Percentiles rank a stretch among this genome's conserved stretches.
phyloP scores from a whole-genome alignment of 2,888 invertebrate species.

The Metacarcinus magister region DNA sequence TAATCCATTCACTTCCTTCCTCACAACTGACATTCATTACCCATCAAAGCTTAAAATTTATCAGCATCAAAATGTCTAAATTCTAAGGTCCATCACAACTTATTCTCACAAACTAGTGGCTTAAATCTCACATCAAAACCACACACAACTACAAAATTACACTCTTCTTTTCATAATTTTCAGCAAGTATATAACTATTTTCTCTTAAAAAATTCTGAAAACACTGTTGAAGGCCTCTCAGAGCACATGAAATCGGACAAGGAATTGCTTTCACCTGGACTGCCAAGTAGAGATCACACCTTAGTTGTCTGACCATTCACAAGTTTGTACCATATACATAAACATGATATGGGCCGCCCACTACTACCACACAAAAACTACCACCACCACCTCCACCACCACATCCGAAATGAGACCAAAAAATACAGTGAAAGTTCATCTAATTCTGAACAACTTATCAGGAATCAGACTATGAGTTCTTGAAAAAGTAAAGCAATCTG shows the following conservation, averaged over 20 bases:
- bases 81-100: background rate
- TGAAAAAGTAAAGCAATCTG: background rate
- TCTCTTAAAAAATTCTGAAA: constrained; percentile 40
- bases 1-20: background rate
- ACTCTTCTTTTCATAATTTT: background rate
- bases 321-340: constrained; percentile 36
- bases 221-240: constrained; percentile 49
- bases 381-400: background rate
- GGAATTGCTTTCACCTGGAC: background rate
- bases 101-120: background rate
- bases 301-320: constrained; percentile 34
- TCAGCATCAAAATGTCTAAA: constrained; percentile 22
- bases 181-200: constrained; percentile 33
- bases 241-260: constrained; percentile 5
- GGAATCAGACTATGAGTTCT: background rate
- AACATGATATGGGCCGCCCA: background rate
- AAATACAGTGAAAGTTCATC: background rate
- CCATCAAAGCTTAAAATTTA: background rate
- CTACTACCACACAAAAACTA: background rate
- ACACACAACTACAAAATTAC: background rate
- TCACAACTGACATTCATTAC: background rate
- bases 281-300: background rate
- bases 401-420: background rate
- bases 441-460: background rate
- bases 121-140: constrained; percentile 16